Conservation (phyloP, 2,113 vertebrate genomes). For the Phalacrocorax pelagicus region DNA sequence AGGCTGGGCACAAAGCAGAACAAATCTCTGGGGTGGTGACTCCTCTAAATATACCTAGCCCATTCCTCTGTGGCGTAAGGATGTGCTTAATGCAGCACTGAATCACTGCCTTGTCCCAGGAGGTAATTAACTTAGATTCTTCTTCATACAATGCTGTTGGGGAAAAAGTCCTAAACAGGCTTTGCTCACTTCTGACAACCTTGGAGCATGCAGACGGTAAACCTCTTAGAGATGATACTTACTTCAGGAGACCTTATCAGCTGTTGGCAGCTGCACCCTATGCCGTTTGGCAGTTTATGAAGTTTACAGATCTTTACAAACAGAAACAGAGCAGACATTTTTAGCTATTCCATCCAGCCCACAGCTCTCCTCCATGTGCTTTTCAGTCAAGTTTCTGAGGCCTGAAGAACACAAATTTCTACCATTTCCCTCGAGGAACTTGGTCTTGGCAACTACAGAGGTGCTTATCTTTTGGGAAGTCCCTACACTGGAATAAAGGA, state of each 20-base stretch:
- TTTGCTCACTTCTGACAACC: background rate
- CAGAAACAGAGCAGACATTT: background rate
- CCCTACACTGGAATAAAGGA: background rate
- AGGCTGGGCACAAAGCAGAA: background rate
- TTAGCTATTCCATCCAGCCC: background rate
- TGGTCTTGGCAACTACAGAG: fast-evolving
- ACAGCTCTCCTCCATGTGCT: fast-evolving
- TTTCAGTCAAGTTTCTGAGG: background rate
- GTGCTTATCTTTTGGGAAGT: background rate
- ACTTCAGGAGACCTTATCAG: background rate
- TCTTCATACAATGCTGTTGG: background rate
- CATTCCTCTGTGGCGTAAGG: background rate
- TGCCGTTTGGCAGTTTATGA: background rate
- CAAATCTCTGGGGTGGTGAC: background rate
- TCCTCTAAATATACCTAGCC: background rate
- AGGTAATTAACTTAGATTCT: background rate
- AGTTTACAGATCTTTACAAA: background rate
- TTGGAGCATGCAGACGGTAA: background rate
- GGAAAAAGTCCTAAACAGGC: background rate
- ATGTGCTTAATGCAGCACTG: background rate
- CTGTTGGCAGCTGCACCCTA: background rate
- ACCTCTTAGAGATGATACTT: background rate
- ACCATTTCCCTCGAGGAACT: background rate
- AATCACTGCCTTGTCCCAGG: background rate
- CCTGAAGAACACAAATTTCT: background rate